These are phyloP conservation scores for Ichneumoninae sp. DNA, from an alignment of 2,888 invertebrate species.

Conservation along the genomic window DNA sequence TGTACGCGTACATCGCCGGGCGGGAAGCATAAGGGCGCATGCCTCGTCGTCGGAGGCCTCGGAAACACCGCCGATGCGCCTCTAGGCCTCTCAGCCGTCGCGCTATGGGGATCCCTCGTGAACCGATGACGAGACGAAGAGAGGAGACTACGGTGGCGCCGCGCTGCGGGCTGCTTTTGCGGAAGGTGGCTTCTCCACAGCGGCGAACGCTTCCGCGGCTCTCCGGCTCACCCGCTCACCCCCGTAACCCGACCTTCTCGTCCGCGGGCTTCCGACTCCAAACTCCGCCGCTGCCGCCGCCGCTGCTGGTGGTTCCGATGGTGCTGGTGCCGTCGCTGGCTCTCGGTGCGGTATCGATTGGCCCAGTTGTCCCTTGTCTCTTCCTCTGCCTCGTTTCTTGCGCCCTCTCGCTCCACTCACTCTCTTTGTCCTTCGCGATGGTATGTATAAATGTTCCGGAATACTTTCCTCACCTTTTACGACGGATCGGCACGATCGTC, in stretches of 20 bases:
- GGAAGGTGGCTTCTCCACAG: slow-evolving; percentile 62
- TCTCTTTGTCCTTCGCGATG: slow-evolving; percentile 37
- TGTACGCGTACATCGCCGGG: neutral
- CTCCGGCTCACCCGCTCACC: slow-evolving; percentile 37
- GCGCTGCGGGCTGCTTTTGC: slow-evolving; percentile 54
- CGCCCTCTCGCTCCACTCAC: slow-evolving; percentile 49
- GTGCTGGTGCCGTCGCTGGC: slow-evolving; percentile 72
- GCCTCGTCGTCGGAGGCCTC: neutral
- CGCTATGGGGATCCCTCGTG: slow-evolving; percentile 27
- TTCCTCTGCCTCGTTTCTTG: slow-evolving; percentile 62
- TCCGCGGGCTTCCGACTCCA: slow-evolving; percentile 52
- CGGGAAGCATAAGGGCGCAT: slow-evolving; percentile 6
- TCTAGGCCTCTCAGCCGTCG: neutral
- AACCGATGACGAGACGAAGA: slow-evolving; percentile 37
- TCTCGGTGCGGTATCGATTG: slow-evolving; percentile 78
- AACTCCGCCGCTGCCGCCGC: slow-evolving; percentile 56
- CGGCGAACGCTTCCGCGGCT: slow-evolving; percentile 63
- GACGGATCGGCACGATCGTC: neutral
- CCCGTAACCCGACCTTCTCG: slow-evolving; percentile 66
- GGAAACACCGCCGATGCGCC: neutral
- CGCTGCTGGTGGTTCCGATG: slow-evolving; percentile 72
- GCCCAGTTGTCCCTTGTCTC: slow-evolving; percentile 80
- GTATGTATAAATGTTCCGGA: neutral
- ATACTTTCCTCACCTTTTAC: slow-evolving; percentile 8
- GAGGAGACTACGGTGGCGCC: slow-evolving; percentile 65